Base-by-base conservation (phyloP, 2,797 vertebrate genomes). In the Arctocebus calabarensis region DNA sequence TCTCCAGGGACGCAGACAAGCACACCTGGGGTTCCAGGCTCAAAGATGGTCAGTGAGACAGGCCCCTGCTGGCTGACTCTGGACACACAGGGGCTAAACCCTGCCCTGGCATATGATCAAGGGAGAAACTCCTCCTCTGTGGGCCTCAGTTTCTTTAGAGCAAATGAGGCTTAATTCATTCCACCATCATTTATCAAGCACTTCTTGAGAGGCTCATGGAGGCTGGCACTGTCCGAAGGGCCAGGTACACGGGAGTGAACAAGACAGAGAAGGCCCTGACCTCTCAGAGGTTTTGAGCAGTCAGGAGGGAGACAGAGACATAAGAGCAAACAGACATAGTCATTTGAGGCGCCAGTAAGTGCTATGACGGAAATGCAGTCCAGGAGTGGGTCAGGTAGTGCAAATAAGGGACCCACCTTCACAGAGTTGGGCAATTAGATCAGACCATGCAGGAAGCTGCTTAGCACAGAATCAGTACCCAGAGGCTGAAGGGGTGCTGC, bases 1-100 rank as follows among this genome's bases (percentile, higher is more conserved):
- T 70, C 89, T 88, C 78, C 22, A 20, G 83, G 70, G 85, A 81
- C 88, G 22, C 27, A 55, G 43, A 19, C 19, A 7, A 88, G 85
- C 45, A 1, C 95, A 95, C 95, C 95, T 95, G 81, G 91, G 62
- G 84, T 37, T 81, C 78, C 83, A 64, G 89, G 40, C 55, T 62
- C 55, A n/a, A 22, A 61, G 74, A 37, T 2, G 27, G 91, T 5
- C 45, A 34, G n/a, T 1, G 16, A 55, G 37, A 10, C 34, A 37
- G 34, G n/a, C 22, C 62, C 59, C 16, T 4, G 66, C 34, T 3
- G 52, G 66, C 34, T 3, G 52, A 90, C n/a, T 16, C 59, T 0
- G 2, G 7, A 66, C 0, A 16, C n/a, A 79, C 62, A n/a, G 74
- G 68, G n/a, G 32, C 48, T 78, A 37, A 9, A 68, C 3, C 23